phyloP scores from a whole-genome alignment of 2,888 invertebrate species.

The Sylvicola cinctus region DNA sequence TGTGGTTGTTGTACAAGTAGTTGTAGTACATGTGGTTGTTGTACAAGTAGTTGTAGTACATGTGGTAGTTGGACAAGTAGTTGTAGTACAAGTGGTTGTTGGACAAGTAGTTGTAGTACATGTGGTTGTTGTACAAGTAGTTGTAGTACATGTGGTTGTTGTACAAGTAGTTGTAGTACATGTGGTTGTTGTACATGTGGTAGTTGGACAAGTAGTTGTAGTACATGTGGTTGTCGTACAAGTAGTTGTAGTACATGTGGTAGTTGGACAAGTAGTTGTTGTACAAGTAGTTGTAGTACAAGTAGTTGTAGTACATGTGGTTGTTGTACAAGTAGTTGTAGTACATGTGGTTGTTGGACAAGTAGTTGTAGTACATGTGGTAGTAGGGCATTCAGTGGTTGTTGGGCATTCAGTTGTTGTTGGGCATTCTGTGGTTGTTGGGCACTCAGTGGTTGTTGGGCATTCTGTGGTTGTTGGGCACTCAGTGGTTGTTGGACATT shows the following conservation, averaged over 20 bases:
- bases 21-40: too few relatives aligned
- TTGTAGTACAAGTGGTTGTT: too few relatives aligned
- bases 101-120: neutral
- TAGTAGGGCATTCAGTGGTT: neutral
- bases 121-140: neutral
- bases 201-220: neutral
- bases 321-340: neutral
- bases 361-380: neutral
- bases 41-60: too few relatives aligned
- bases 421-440: too few relatives aligned
- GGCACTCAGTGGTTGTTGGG: too few relatives aligned
- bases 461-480: too few relatives aligned
- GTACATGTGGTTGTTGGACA: neutral
- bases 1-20: too few relatives aligned
- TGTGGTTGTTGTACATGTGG: neutral
- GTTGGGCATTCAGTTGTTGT: too few relatives aligned
- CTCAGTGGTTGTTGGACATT: too few relatives aligned
- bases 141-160: neutral
- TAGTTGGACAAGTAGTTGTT: neutral
- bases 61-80: too few relatives aligned
- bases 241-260: neutral
- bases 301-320: neutral
- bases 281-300: neutral
- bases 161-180: neutral
- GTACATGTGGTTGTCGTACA: neutral